Conservation (phyloP, 2,888 invertebrate genomes). For the Aquatica leii region DNA sequence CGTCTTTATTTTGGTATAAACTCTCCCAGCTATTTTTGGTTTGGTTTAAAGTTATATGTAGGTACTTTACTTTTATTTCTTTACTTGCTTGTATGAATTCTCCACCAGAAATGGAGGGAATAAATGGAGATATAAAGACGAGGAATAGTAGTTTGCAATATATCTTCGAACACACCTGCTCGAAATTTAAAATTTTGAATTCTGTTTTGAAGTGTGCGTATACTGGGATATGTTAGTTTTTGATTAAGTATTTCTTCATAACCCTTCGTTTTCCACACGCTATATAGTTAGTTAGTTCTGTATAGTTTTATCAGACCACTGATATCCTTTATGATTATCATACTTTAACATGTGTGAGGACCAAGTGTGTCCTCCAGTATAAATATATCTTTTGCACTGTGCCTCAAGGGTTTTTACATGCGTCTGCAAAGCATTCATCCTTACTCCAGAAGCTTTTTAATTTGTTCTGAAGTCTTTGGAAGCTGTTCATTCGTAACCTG, state of each 20-base stretch:
- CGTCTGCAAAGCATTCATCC: constrained; percentile 3
- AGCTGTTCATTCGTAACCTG: no score
- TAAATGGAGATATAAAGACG: no score
- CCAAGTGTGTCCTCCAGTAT: no score
- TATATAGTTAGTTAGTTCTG: neutral
- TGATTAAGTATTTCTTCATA: constrained; percentile 1
- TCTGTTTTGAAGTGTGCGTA: no score
- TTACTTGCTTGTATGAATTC: neutral
- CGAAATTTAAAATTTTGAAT: no score
- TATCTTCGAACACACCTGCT: constrained; percentile 3
- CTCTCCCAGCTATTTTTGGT: neutral
- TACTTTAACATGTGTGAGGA: no score
- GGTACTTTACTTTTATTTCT: neutral
- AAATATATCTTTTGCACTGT: no score
- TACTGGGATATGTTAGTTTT: no score
- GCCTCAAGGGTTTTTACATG: constrained; percentile 5
- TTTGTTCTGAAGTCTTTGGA: no score
- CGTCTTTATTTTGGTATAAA: neutral
- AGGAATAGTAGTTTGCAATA: constrained; percentile 5
- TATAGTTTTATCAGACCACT: no score
- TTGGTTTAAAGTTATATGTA: neutral
- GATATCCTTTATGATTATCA: no score
- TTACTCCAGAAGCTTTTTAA: neutral
- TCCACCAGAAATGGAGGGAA: no score
- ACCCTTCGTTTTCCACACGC: constrained; percentile 5